Evolutionary conservation across 2,797 vertebrate genomes (phyloP).

Genomic region (Aldrovandia affinis): DNA sequence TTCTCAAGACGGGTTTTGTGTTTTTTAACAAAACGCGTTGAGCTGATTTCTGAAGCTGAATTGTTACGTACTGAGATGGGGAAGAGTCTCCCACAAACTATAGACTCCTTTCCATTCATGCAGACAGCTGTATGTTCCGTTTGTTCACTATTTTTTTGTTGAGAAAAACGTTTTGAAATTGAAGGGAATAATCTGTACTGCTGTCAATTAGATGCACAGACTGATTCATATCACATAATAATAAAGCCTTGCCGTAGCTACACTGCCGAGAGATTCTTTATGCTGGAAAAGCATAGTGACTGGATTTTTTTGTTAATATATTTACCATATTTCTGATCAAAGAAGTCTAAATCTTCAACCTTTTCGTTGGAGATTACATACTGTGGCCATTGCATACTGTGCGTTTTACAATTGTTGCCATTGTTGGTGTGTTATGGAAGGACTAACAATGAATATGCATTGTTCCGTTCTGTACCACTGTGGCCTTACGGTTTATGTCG

Average conservation of each 20-base stretch:
- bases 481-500: slow-evolving; percentile 34
- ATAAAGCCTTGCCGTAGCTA: not conserved
- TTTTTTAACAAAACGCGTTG: not conserved
- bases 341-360: not conserved
- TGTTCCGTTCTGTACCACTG: slow-evolving; percentile 32
- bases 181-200: not conserved
- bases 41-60: not conserved
- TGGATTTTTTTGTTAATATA: not conserved
- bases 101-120: not conserved
- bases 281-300: not conserved
- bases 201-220: not conserved
- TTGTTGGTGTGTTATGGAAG: slow-evolving; percentile 65
- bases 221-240: not conserved
- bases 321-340: not conserved
- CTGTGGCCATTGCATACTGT: slow-evolving; percentile 2
- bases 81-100: not conserved
- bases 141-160: not conserved
- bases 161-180: not conserved
- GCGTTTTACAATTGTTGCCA: slow-evolving; percentile 4
- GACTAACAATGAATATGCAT: slow-evolving; percentile 64
- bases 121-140: not conserved
- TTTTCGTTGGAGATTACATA: not conserved
- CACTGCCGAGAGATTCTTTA: not conserved
- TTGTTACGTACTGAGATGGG: not conserved
- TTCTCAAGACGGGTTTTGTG: not conserved